Conservation (phyloP, 1,140 invertebrate species). For the Anadara kagoshimensis region DNA sequence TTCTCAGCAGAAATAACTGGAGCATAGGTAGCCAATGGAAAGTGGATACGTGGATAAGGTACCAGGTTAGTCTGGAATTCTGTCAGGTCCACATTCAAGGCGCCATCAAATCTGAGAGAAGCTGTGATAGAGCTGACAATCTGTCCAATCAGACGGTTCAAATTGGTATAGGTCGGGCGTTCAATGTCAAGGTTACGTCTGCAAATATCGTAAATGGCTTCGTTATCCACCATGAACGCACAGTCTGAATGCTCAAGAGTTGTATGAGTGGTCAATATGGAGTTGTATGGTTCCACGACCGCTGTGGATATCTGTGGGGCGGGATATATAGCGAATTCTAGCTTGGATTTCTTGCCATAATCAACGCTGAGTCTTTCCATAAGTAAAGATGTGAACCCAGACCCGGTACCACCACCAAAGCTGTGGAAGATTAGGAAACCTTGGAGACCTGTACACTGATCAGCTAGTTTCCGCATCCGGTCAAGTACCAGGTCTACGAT, state of each 20-base stretch:
- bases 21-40: slow-evolving; percentile 52
- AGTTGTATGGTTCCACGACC: slow-evolving; percentile 63
- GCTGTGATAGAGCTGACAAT: slow-evolving; percentile 79
- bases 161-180: slow-evolving; percentile 67
- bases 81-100: slow-evolving; percentile 62
- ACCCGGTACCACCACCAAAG: slow-evolving; percentile 82
- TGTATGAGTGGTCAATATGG: slow-evolving; percentile 71
- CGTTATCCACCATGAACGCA: slow-evolving; percentile 69
- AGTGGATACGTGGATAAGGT: slow-evolving; percentile 48
- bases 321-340: slow-evolving; percentile 70
- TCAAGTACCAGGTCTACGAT: slow-evolving; percentile 76
- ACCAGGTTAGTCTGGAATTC: slow-evolving; percentile 69
- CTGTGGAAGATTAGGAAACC: slow-evolving; percentile 46
- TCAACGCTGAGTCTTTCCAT: slow-evolving; percentile 88
- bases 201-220: slow-evolving; percentile 88
- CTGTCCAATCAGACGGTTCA: slow-evolving; percentile 73
- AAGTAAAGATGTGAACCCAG: slow-evolving; percentile 89
- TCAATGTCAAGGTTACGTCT: slow-evolving; percentile 1
- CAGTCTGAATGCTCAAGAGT: slow-evolving; percentile 73
- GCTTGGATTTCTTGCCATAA: slow-evolving; percentile 82
- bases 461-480: slow-evolving; percentile 23
- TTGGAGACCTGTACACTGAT: slow-evolving; percentile 50
- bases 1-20: slow-evolving; percentile 92
- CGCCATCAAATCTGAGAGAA: slow-evolving; percentile 79
- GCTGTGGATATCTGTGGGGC: slow-evolving; percentile 67